Base-by-base conservation (phyloP, 2,113 vertebrate species). In the Oryzias curvinotus region DNA sequence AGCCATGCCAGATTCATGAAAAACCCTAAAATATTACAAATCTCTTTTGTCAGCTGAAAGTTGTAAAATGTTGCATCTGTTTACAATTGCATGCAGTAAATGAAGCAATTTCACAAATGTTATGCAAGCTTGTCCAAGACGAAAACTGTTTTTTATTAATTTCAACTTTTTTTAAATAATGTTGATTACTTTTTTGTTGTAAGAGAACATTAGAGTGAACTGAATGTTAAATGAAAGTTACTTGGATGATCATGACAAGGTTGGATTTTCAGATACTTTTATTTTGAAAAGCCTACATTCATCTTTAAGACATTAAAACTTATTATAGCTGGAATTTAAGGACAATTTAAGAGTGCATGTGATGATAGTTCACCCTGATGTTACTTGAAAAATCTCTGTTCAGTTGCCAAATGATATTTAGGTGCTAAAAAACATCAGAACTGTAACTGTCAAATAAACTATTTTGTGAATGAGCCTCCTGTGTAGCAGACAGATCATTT, bases 181-280 rank as follows among this genome's bases (percentile, higher is more conserved):
- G 74, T 80, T 80, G 57, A 36, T 48, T 48, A 13, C 4, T 76
- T 76, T 63, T 71, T 55, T 82, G 63, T 36, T 3, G 8, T 10
- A 36, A 36, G 75, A 59, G 49, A 64, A 45, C 62, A 62, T 30
- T 19, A 73, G 72, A 74, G 68, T 75, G 63, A 74, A 84, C 48
- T 77, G 82, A 86, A 87, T 87, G 78, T 81, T 84, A 81, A 75
- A 72, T 69, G 62, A 85, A 82, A 78, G 57, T 82, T 83, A 83
- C 65, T 45, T 79, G 68, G 78, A 73, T 73, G 82, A 83, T 30
- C 28, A 85, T 87, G 77, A 80, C 53, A 60, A 73, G 81, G 70
- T 79, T 67, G 71, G 1, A 10, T 30, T 79, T 83, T 82, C 62
- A 47, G 45, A n/a, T 82, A 67, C 68, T 68, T 64, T 60, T 77